Base-by-base conservation (phyloP, 2,888 invertebrate genomes). In the Deladenus siricidicola region DNA sequence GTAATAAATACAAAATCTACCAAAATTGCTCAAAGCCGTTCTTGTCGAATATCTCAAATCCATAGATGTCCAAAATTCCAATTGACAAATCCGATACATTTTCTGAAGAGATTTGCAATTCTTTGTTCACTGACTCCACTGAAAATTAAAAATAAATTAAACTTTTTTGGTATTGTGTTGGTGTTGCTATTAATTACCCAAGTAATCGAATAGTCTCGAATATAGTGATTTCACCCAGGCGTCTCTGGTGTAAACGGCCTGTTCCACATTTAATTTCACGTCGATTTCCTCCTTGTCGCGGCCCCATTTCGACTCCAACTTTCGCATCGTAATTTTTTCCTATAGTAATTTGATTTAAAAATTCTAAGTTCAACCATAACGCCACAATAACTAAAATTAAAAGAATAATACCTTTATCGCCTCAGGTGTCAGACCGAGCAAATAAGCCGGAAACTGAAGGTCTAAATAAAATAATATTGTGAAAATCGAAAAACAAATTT, bases 1-100 rank as follows among this genome's bases (percentile, higher is more conserved):
- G n/a, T n/a, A n/a, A 45, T 60, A 48, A 51, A 23, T 39, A 23
- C 30, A 28, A 26, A 28, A 52, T 67, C 29, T 39, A 74, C 74
- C 76, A 78, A 75, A 86, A 86, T 77, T 86, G 86, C 72, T 86
- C 86, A 79, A 86, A 86, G 23, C 86, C 86, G 75, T 86, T 86
- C 71, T 82, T 83, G 48, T 84, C 83, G 74, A 86, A 86, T 62
- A 86, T 86, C 78, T 86, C 86, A 76, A 86, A 86, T 1, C 86
- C 86, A 72, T 86, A 86, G 70, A 86, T 86, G 72, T 86, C 86
- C 63, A 86, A 79, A 72, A 86, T 86, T 50, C 86, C 86, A 29
- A 85, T 81, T 64, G 84, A 84, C 28, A 77, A 61, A 30, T 64
- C 64, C 17, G 50, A 42, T 28, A 61, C 56, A 17, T 53, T 57